Evolutionary conservation across 2,113 vertebrate species (phyloP), one percentile per base, ranked within the genome.

Genomic region (Penelope pileata): DNA sequence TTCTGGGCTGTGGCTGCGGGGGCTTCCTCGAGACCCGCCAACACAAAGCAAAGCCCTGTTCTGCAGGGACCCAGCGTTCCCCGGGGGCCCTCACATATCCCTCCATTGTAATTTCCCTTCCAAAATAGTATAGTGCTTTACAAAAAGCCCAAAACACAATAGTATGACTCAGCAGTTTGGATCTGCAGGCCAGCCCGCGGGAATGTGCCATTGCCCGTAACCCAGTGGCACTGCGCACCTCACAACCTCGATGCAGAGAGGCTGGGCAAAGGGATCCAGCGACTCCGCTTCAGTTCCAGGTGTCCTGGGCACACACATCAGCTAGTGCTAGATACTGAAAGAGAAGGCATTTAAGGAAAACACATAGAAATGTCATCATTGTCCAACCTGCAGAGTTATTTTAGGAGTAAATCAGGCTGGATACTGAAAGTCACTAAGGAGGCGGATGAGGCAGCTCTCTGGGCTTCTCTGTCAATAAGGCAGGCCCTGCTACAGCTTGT

Each of bases 131-230:
- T 29, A 0, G 16, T 4, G 69, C 80, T 90, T 59, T 32, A 96
- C 90, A 96, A 93, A 95, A 90, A 94, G 79, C 69, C 76, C 85
- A 8, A 43, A 91, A 91, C 88, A 95, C 95, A 95, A 90, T 90
- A 76, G 69, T 2, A 26, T 91, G 93, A 90, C 92, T 96, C 93
- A 96, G 95, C 94, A 96, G 69, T 91, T 96, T 70, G 76, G 85
- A 42, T 26, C n/a, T 60, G 51, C 64, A 16, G 40, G 54, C 51
- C n/a, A n/a, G 34, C 51, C 58, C 94, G 60, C 56, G 27, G 16
- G 40, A 78, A 91, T 79, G 76, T 58, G 34, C 3, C 15, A 1
- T 1, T 60, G 36, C 83, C 45, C 32, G 34, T 6, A 38, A 17
- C 8, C 2, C 6, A 62, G 56, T 2, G 11, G 27, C 12, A n/a